These are phyloP conservation scores for Drosophila cardini DNA, from an alignment of 1,140 invertebrate genomes.

Conservation along the genomic window DNA sequence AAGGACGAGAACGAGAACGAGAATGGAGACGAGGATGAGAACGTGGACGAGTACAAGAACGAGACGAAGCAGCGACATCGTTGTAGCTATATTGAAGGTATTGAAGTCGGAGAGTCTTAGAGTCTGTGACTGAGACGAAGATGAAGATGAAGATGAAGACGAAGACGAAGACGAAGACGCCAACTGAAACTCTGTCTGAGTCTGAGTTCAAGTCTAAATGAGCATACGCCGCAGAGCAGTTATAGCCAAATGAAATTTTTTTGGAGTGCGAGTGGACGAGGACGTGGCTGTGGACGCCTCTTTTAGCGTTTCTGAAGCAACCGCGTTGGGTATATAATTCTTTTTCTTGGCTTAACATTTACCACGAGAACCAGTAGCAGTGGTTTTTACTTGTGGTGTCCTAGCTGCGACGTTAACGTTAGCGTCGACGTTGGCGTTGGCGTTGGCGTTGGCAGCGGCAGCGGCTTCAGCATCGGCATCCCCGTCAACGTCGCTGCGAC, in stretches of 20 bases:
- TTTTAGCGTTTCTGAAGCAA: conserved; percentile 45
- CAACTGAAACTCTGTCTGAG: neutral
- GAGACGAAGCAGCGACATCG: conserved; percentile 30
- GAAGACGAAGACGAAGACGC: neutral
- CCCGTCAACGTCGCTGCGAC: conserved; percentile 2
- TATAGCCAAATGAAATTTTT: conserved; percentile 14
- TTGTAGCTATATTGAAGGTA: neutral
- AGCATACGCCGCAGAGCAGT: neutral
- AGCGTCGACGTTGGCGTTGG: conserved; percentile 5
- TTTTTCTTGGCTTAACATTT: conserved; percentile 84
- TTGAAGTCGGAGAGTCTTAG: neutral
- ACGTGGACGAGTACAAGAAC: neutral
- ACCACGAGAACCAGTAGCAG: conserved; percentile 85
- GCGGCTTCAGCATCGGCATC: conserved; percentile 15
- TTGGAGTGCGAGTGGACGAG: conserved; percentile 44
- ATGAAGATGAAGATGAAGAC: neutral
- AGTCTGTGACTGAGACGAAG: too few species aligned
- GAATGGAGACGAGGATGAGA: neutral
- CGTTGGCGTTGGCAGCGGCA: conserved; percentile 14
- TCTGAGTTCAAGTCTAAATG: conserved; percentile 1
- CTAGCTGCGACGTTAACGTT: conserved; percentile 47
- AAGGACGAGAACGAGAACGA: conserved; percentile 34
- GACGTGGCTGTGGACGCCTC: conserved; percentile 34
- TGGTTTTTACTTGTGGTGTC: conserved; percentile 79
- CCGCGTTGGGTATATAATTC: conserved; percentile 64